Percentiles rank a stretch among this genome's conserved stretches.
phyloP scores from a whole-genome alignment of 2,888 invertebrate species.

The Gandaritis pyraliata region DNA sequence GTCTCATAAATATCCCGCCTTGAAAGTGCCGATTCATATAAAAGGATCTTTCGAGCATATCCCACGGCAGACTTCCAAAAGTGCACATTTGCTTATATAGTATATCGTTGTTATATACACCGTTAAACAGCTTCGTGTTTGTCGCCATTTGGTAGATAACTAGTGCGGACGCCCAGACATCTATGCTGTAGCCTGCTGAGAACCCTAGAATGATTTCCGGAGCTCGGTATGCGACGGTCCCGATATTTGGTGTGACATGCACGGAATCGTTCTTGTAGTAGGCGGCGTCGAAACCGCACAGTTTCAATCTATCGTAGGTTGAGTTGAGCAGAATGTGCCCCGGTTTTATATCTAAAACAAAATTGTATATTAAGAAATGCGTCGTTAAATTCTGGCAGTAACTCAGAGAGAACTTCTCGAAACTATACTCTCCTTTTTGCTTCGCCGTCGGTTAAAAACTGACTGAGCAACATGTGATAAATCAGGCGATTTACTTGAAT shows the following conservation, averaged over 20 bases:
- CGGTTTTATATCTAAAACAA: slow-evolving; percentile 67
- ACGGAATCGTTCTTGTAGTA: slow-evolving; percentile 33
- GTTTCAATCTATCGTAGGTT: slow-evolving; percentile 50
- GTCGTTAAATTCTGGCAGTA: too few relatives aligned
- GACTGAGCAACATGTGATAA: too few relatives aligned
- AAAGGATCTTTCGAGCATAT: slow-evolving; percentile 52
- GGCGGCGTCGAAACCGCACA: slow-evolving; percentile 66
- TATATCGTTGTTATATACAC: slow-evolving; percentile 53
- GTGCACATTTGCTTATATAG: slow-evolving; percentile 58
- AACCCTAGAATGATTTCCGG: slow-evolving; percentile 68
- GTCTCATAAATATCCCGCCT: slow-evolving; percentile 46
- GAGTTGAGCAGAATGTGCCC: slow-evolving; percentile 61
- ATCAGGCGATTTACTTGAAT: too few relatives aligned
- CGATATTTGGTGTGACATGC: slow-evolving; percentile 43
- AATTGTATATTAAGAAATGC: background rate
- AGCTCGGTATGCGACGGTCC: slow-evolving; percentile 57
- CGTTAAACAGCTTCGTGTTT: slow-evolving; percentile 49
- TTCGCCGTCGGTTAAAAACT: too few relatives aligned
- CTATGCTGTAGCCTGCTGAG: slow-evolving; percentile 53
- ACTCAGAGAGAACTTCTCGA: background rate
- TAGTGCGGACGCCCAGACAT: slow-evolving; percentile 66
- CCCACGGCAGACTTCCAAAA: slow-evolving; percentile 51
- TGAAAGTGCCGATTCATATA: slow-evolving; percentile 47
- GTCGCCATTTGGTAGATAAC: slow-evolving; percentile 68
- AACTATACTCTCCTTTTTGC: too few relatives aligned